Evolutionary conservation across 2,797 vertebrate species (phyloP).

Genomic region (Stomatorhinus walkeri): DNA sequence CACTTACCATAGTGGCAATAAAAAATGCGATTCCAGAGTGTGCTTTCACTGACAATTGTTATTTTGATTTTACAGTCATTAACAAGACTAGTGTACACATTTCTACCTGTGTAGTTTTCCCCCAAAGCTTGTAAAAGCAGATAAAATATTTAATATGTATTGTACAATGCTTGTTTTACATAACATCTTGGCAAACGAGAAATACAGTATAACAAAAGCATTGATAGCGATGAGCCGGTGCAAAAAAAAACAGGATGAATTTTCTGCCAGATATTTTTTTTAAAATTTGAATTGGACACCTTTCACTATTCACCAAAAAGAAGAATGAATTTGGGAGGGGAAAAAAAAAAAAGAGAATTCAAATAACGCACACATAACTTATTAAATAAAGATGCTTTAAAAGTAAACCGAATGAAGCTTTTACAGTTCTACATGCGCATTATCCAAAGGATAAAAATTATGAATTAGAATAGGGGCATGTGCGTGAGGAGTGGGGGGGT

Average conservation of each 20-base stretch:
- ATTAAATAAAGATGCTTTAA: slow-evolving; percentile 79
- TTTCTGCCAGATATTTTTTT: neutral
- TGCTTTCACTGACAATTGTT: slow-evolving; percentile 57
- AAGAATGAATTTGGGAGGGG: slow-evolving; percentile 60
- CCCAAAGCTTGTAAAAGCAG: slow-evolving; percentile 63
- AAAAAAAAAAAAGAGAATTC: slow-evolving; percentile 54
- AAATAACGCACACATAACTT: slow-evolving; percentile 66
- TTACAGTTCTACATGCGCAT: slow-evolving; percentile 74
- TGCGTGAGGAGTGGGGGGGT: neutral
- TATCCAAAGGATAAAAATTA: slow-evolving; percentile 58
- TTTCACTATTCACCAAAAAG: slow-evolving; percentile 67
- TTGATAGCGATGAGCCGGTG: slow-evolving; percentile 49
- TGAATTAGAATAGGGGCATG: slow-evolving; percentile 3
- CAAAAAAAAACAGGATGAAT: slow-evolving; percentile 45
- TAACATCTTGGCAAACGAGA: slow-evolving; percentile 62
- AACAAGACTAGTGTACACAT: slow-evolving; percentile 62
- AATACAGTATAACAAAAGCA: slow-evolving; percentile 68
- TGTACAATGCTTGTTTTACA: slow-evolving; percentile 59
- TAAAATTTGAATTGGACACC: slow-evolving; percentile 48
- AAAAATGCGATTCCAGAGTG: slow-evolving; percentile 50
- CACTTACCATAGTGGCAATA: slow-evolving; percentile 42
- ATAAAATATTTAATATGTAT: slow-evolving; percentile 70
- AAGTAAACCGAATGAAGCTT: slow-evolving; percentile 76
- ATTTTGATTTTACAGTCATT: slow-evolving; percentile 60
- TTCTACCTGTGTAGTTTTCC: slow-evolving; percentile 53